Percentiles rank a stretch among this genome's conserved stretches.
Conservation (phyloP, 2,113 vertebrate species). For the Isichthys henryi region DNA sequence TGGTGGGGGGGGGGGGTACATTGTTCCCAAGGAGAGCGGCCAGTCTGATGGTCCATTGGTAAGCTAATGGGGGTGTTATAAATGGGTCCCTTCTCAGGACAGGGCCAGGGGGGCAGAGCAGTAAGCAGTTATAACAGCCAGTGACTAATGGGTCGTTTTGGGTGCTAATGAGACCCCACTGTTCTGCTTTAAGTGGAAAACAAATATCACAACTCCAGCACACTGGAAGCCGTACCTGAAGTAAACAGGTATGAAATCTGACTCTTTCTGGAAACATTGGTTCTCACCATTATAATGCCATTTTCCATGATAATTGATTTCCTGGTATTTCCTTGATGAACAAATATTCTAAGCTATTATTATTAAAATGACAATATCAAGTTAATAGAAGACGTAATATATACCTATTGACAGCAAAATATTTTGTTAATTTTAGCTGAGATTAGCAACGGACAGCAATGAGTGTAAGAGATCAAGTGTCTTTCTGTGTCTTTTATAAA, state of each 20-base stretch:
- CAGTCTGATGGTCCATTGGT: conserved; percentile 37
- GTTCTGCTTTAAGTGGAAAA: not conserved
- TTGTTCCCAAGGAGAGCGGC: conserved; percentile 44
- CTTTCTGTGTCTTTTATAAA: not conserved
- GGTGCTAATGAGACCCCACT: not conserved
- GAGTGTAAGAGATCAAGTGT: not conserved
- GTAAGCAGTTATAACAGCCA: not conserved
- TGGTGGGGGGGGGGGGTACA: conserved; percentile 35
- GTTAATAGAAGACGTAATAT: not conserved
- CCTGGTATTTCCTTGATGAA: not conserved
- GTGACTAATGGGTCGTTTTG: not conserved
- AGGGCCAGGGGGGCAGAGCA: no score
- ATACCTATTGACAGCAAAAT: not conserved
- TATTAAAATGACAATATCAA: not conserved
- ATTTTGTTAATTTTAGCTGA: not conserved
- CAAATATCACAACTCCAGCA: not conserved
- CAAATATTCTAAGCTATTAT: not conserved
- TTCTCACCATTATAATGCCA: not conserved
- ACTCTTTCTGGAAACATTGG: not conserved
- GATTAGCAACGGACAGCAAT: not conserved
- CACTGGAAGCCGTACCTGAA: not conserved
- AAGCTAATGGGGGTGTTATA: conserved; percentile 37
- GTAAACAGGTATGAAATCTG: not conserved
- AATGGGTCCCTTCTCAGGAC: conserved; percentile 17
- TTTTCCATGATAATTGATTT: not conserved